A percentile compares a stretch with the other conserved stretches of the same genome.
Conservation (phyloP, 2,797 vertebrate species). For the Chiroxiphia lanceolata region DNA sequence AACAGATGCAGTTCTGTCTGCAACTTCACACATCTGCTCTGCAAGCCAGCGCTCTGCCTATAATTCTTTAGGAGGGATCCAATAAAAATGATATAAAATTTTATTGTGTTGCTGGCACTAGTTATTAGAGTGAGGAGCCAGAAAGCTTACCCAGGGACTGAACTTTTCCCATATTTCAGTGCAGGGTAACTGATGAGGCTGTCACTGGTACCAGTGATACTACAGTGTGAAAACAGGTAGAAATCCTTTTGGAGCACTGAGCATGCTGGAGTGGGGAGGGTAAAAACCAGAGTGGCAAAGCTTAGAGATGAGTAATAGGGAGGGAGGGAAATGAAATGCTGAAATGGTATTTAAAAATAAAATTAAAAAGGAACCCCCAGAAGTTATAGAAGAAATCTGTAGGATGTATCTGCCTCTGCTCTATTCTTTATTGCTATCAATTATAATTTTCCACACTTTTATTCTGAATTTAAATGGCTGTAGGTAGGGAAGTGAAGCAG, state of each 20-base stretch:
- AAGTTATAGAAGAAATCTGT: not conserved
- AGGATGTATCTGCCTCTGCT: not conserved
- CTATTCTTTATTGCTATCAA: not conserved
- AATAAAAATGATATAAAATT: slow-evolving; percentile 72
- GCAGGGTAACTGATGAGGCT: slow-evolving; percentile 39
- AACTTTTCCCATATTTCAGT: slow-evolving; percentile 49
- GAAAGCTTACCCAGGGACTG: slow-evolving; percentile 64
- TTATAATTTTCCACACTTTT: not conserved
- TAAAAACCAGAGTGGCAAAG: slow-evolving; percentile 27
- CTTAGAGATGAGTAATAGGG: not conserved
- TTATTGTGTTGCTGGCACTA: slow-evolving; percentile 72
- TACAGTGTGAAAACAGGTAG: not conserved
- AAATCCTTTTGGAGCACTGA: slow-evolving; percentile 47
- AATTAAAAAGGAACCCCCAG: not conserved
- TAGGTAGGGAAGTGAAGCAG: not conserved
- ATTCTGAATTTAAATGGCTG: not conserved
- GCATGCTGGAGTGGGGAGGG: not conserved
- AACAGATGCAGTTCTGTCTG: slow-evolving; percentile 62
- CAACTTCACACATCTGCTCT: slow-evolving; percentile 60
- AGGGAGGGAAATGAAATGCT: not conserved
- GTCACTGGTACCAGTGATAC: not conserved
- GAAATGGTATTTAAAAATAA: not conserved
- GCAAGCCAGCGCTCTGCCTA: slow-evolving; percentile 11
- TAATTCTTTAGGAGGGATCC: slow-evolving; percentile 68
- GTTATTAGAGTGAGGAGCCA: slow-evolving; percentile 70